Evolutionary conservation across 2,888 invertebrate species (phyloP), one percentile per base, ranked within the genome.

Genomic region (Cataglyphis cursor): DNA sequence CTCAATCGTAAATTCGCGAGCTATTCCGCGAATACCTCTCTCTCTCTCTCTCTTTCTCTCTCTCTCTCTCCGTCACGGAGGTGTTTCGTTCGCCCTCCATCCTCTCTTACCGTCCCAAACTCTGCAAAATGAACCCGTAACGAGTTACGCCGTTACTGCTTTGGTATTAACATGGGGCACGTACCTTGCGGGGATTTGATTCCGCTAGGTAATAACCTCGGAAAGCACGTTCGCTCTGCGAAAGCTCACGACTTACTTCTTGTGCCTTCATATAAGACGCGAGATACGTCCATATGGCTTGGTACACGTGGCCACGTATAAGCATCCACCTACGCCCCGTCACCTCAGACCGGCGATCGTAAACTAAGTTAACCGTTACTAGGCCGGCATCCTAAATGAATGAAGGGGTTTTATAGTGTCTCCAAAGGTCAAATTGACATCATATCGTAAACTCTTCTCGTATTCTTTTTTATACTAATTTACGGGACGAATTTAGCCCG

Each of bases 131-230:
- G 83, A 91, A 90, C 85, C 84, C 74, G 76, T 88, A 88, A 90
- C 86, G 90, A 91, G 88, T 87, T 86, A 75, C 83, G 73, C 84
- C 82, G 87, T 88, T 88, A 87, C 83, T 66, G 78, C 83, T 76
- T 76, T 78, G 85, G 90, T 92, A 92, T 92, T 92, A 93, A 90
- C 91, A 90, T 88, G 88, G 86, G 82, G 88, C 91, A 92, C 91
- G 92, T 93, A 91, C 73, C 82, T 88, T 88, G 82, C 88, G 84
- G 90, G 86, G 91, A 93, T 93, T 93, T 93, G 90, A 92, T 93
- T 91, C 87, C 90, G 83, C 88, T 89, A 83, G 90, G 91, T 91
- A 93, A 92, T 92, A 93, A 93, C 89, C 88, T 83, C 87, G 74
- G 86, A 80, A 89, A 88, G 89, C 92, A 92, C 92, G 93, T 90